These are phyloP conservation scores for Thymelicus lineola DNA, from an alignment of 2,888 invertebrate species.

Conservation along the genomic window DNA sequence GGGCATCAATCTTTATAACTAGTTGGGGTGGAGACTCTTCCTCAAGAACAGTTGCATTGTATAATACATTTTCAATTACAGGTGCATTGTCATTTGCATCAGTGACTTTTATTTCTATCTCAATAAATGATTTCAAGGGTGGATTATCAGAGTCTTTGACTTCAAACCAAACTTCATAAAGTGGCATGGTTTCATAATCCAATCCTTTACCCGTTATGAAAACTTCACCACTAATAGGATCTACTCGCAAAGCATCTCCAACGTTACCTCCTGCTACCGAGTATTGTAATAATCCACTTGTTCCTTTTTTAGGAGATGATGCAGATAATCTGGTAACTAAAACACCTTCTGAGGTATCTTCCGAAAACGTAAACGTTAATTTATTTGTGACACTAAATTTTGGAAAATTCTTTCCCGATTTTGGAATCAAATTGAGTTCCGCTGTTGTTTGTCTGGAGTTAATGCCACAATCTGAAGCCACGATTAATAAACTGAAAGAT, in stretches of 20 bases:
- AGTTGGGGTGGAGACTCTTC: constrained; percentile 93
- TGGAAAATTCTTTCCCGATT: constrained; percentile 92
- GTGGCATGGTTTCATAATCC: constrained; percentile 93
- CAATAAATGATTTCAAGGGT: constrained; percentile 91
- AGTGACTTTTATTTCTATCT: constrained; percentile 94
- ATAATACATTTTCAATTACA: constrained; percentile 90
- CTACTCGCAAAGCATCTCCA: constrained; percentile 93
- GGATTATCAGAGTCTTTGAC: constrained; percentile 94
- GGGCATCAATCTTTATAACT: constrained; percentile 91
- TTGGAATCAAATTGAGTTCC: constrained; percentile 90
- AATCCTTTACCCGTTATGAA: constrained; percentile 91
- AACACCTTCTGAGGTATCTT: constrained; percentile 91
- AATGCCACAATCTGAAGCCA: constrained; percentile 92
- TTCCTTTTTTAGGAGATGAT: constrained; percentile 91
- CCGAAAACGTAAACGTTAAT: constrained; percentile 91
- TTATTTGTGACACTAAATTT: constrained; percentile 89
- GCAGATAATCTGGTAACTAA: constrained; percentile 92
- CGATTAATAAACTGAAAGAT: constrained; percentile 89
- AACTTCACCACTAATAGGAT: constrained; percentile 91
- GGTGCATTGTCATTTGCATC: constrained; percentile 98
- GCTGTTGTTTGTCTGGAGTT: constrained; percentile 89
- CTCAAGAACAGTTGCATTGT: constrained; percentile 94
- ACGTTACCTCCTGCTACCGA: constrained; percentile 97
- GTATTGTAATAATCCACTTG: constrained; percentile 89
- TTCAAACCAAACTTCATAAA: constrained; percentile 97